Percentiles rank a stretch among this genome's conserved stretches.
phyloP scores from a whole-genome alignment of 2,797 vertebrate species.

The Syngnathus acus region DNA sequence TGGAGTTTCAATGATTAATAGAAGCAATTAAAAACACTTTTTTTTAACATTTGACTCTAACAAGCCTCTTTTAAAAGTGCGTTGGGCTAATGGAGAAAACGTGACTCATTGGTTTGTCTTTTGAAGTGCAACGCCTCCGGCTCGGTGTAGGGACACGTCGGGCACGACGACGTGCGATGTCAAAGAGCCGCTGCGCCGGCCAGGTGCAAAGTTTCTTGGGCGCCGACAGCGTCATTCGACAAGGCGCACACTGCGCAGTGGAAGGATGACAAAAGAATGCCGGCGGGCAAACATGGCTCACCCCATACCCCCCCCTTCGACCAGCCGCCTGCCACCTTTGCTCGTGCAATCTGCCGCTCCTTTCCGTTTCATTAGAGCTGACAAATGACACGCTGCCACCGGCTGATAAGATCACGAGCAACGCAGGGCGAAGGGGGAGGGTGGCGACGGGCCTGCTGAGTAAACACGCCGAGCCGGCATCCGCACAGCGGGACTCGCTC shows the following conservation, averaged over 20 bases:
- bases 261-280: constrained; percentile 41
- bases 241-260: constrained; percentile 1
- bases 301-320: constrained; percentile 11
- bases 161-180: constrained; percentile 34
- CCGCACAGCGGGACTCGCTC: constrained; percentile 22
- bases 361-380: constrained; percentile 54
- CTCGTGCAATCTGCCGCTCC: constrained; percentile 25
- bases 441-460: constrained; percentile 16
- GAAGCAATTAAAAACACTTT: not conserved
- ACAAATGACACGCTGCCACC: constrained; percentile 47
- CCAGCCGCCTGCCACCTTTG: constrained; percentile 27
- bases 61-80: not conserved
- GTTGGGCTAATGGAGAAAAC: not conserved
- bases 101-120: not conserved
- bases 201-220: constrained; percentile 31
- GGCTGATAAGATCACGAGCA: constrained; percentile 52
- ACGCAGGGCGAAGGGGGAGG: constrained; percentile 3
- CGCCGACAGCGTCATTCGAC: constrained; percentile 48
- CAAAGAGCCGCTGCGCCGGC: constrained; percentile 17
- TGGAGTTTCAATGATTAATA: not conserved
- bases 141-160: constrained; percentile 12
- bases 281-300: constrained; percentile 36
- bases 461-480: constrained; percentile 42
- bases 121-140: not conserved
- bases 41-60: not conserved